Evolutionary conservation across 2,113 vertebrate species (phyloP).

Genomic region (Cinclus cinclus): DNA sequence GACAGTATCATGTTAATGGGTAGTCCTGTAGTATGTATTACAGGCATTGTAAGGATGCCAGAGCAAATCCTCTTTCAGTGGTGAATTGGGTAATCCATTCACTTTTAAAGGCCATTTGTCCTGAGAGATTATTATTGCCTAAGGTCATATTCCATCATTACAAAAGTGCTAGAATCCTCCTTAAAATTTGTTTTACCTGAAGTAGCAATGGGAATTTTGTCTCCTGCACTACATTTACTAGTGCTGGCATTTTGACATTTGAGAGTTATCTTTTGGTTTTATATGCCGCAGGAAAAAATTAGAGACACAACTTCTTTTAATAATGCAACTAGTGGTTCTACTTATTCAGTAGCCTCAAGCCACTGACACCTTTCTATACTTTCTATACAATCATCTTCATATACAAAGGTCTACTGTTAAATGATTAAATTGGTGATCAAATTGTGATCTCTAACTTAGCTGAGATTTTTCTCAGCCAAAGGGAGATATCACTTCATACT

Average conservation of each 20-base stretch:
- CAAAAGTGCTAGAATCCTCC: conserved; percentile 69
- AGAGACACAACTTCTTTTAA: conserved; percentile 69
- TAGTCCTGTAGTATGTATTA: not conserved
- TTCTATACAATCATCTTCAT: conserved; percentile 11
- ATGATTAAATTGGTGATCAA: conserved; percentile 49
- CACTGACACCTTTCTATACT: conserved; percentile 53
- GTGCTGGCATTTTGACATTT: conserved; percentile 69
- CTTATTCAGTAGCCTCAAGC: conserved; percentile 58
- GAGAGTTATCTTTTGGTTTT: conserved; percentile 64
- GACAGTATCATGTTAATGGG: not conserved
- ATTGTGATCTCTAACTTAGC: conserved; percentile 39
- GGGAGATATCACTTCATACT: not conserved
- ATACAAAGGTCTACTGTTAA: conserved; percentile 1
- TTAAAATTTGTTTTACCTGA: conserved; percentile 78
- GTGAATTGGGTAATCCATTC: conserved; percentile 63
- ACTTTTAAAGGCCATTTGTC: conserved; percentile 75
- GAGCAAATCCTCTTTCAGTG: conserved; percentile 54
- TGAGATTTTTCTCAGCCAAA: not conserved
- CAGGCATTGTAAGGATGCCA: conserved; percentile 27
- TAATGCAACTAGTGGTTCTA: conserved; percentile 64
- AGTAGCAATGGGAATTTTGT: conserved; percentile 71
- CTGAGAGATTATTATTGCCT: conserved; percentile 75
- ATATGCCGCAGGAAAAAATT: conserved; percentile 67
- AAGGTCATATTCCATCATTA: conserved; percentile 76
- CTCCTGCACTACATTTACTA: conserved; percentile 69